phyloP scores from a whole-genome alignment of 1,140 invertebrate species.

The Macrotrachela quadricornifera region DNA sequence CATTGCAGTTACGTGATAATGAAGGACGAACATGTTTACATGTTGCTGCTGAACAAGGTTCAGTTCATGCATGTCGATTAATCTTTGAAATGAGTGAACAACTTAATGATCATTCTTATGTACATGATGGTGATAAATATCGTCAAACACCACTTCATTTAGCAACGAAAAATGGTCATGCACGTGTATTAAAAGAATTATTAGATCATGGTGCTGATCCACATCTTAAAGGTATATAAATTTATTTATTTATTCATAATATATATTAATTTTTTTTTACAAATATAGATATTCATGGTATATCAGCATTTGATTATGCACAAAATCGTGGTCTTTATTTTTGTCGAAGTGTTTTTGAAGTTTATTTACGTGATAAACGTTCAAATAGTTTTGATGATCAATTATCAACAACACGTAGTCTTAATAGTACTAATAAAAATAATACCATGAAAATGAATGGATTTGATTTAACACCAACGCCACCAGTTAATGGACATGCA shows the following conservation, averaged over 20 bases:
- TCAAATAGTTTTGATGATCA: too few species aligned
- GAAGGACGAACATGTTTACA: conserved; percentile 12
- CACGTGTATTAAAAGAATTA: conserved; percentile 24
- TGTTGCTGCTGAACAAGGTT: conserved; percentile 12
- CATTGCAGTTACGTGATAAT: conserved; percentile 7
- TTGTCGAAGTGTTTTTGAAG: conserved; percentile 3
- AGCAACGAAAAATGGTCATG: conserved; percentile 26
- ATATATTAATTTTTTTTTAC: neutral
- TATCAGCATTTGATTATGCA: conserved; percentile 4
- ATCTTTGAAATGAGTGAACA: conserved; percentile 20
- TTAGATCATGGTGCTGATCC: conserved; percentile 19
- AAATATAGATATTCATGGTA: neutral
- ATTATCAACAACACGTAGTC: too few species aligned
- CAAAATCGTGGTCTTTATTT: conserved; percentile 3
- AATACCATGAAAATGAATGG: too few species aligned
- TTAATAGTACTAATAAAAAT: too few species aligned
- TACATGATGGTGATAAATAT: conserved; percentile 19
- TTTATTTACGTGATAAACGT: neutral
- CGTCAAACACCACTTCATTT: conserved; percentile 24
- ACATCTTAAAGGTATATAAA: too few species aligned
- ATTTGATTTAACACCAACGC: too few species aligned
- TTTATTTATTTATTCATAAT: too few species aligned
- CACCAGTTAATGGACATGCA: too few species aligned
- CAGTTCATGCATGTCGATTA: conserved; percentile 20
- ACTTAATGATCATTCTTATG: neutral